phyloP scores from a whole-genome alignment of 2,797 vertebrate genomes.

The Avahi laniger region DNA sequence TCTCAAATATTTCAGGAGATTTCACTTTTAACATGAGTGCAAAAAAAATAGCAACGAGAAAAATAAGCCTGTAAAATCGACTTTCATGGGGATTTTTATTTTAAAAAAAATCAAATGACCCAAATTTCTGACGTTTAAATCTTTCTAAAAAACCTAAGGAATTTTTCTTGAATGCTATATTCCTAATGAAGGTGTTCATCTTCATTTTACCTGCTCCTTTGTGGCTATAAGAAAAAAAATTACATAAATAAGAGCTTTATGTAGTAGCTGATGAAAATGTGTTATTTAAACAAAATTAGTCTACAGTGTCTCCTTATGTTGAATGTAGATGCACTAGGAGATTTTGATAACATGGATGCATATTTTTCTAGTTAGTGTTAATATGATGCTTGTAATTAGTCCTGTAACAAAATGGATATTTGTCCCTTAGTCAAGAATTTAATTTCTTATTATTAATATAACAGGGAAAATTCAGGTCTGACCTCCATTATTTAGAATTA shows the following conservation, averaged over 20 bases:
- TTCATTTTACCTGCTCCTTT: background rate
- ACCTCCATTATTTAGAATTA: background rate
- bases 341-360: background rate
- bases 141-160: background rate
- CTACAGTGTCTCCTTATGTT: background rate
- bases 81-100: background rate
- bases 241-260: background rate
- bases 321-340: background rate
- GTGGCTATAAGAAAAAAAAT: background rate
- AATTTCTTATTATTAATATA: background rate
- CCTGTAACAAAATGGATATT: background rate
- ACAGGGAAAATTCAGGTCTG: background rate
- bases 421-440: background rate
- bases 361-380: slow-evolving; percentile 11
- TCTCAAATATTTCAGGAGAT: background rate
- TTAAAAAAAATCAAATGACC: background rate
- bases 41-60: background rate
- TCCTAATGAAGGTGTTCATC: background rate
- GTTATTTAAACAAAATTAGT: background rate
- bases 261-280: background rate
- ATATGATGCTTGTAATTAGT: background rate
- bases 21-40: background rate
- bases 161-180: background rate
- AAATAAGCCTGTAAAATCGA: background rate
- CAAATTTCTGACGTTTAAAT: background rate